Evolutionary conservation across 2,113 vertebrate genomes (phyloP).

Genomic region (Bambusicola thoracicus): DNA sequence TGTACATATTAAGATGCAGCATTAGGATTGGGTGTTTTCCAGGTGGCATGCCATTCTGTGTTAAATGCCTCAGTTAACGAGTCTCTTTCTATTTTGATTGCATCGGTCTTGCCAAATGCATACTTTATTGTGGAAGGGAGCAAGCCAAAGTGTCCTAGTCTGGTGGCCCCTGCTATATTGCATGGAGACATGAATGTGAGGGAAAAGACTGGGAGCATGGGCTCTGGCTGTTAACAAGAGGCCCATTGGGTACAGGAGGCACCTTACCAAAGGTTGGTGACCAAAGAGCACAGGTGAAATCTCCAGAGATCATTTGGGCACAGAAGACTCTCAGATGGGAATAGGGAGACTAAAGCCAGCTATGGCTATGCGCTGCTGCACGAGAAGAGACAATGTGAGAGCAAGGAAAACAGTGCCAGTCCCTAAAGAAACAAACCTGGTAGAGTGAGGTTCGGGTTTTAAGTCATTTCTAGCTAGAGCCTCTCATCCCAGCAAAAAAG

Average conservation of each 20-base stretch:
- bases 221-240: background rate
- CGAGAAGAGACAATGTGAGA: background rate
- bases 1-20: slow-evolving; percentile 59
- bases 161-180: background rate
- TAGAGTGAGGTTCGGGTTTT: background rate
- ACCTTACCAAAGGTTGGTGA: background rate
- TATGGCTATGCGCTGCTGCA: background rate
- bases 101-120: slow-evolving; percentile 53
- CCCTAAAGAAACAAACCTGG: background rate
- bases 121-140: slow-evolving; percentile 16
- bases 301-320: slow-evolving; percentile 5
- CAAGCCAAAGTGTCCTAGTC: slow-evolving; percentile 38
- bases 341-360: background rate
- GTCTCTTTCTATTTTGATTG: background rate
- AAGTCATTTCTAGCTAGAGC: background rate
- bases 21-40: slow-evolving; percentile 60
- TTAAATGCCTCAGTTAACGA: slow-evolving; percentile 75
- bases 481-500: background rate
- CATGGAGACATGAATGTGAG: background rate
- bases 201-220: background rate
- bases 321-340: background rate
- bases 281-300: slow-evolving; percentile 39
- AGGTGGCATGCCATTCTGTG: slow-evolving; percentile 32
- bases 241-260: background rate
- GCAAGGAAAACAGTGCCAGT: background rate